These are phyloP conservation scores for Clytia hemisphaerica DNA, from an alignment of 30 jellyfish, hydroid and myxozoan species.

Conservation along the genomic window DNA sequence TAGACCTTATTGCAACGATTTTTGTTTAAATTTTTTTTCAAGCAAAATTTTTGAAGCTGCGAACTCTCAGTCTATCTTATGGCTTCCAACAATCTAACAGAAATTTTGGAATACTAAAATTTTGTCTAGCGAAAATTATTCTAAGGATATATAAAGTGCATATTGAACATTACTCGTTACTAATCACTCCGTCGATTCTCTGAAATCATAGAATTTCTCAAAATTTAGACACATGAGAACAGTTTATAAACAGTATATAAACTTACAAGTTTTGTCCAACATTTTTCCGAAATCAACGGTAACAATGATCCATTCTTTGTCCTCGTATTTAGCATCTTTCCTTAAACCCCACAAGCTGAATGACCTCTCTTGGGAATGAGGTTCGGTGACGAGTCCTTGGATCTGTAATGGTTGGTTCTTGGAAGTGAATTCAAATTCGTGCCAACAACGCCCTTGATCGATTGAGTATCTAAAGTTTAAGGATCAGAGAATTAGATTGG, in stretches of 20 bases:
- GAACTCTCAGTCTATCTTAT: too few species aligned
- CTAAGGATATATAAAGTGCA: too few species aligned
- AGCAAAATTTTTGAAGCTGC: too few species aligned
- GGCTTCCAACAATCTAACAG: too few species aligned
- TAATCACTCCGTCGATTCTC: too few species aligned
- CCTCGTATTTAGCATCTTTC: neutral
- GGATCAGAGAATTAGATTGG: too few species aligned
- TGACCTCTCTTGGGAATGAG: slow-evolving; percentile 50
- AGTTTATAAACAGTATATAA: neutral
- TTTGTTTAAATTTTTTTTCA: too few species aligned
- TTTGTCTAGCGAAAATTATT: too few species aligned
- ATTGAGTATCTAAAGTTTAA: slow-evolving; percentile 47
- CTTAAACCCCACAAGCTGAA: slow-evolving; percentile 84
- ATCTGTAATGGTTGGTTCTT: slow-evolving; percentile 38
- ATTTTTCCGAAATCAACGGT: slow-evolving; percentile 64
- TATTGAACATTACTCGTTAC: too few species aligned
- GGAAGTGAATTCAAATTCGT: slow-evolving; percentile 41
- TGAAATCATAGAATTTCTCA: neutral
- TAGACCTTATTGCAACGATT: too few species aligned
- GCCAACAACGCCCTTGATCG: slow-evolving; percentile 92
- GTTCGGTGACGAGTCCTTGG: slow-evolving; percentile 80
- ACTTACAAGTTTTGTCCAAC: slow-evolving; percentile 54
- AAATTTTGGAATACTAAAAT: too few species aligned
- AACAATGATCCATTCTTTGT: slow-evolving; percentile 62
- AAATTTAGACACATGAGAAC: neutral